Conservation (phyloP, 2,888 invertebrate species). For the Horisme vitalbata region DNA sequence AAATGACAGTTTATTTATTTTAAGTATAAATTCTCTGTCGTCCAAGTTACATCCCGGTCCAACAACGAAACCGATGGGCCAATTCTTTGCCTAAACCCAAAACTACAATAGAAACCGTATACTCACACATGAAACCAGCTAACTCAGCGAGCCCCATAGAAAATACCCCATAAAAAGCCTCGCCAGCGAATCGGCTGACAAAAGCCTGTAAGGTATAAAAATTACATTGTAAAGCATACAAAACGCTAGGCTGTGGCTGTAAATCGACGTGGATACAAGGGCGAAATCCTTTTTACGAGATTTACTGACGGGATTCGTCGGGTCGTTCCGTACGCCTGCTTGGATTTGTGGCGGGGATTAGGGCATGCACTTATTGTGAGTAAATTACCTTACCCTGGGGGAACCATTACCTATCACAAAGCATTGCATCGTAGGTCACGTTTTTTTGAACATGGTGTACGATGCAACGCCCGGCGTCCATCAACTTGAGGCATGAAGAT, state of each 20-base stretch:
- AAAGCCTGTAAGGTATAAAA: slow-evolving; percentile 31
- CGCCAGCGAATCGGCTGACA: slow-evolving; percentile 22
- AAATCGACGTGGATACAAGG: slow-evolving; percentile 73
- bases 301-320: slow-evolving; percentile 69
- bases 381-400: no score
- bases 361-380: slow-evolving; percentile 4
- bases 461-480: no score
- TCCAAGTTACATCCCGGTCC: no score
- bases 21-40: no score
- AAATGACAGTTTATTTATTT: no score
- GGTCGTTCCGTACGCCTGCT: slow-evolving; percentile 58
- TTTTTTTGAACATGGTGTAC: no score
- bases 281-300: slow-evolving; percentile 76
- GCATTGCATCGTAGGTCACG: no score
- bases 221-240: slow-evolving; percentile 49
- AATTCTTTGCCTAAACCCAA: no score
- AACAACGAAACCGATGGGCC: no score
- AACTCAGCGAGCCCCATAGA: slow-evolving; percentile 2
- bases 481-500: no score
- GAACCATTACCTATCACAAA: no score
- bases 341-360: slow-evolving; percentile 36
- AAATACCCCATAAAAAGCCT: slow-evolving; percentile 6
- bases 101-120: background rate
- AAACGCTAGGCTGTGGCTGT: slow-evolving; percentile 58
- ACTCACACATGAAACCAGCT: background rate